Percentiles rank a stretch among this genome's conserved stretches.
Evolutionary conservation across 2,888 invertebrate species (phyloP).

Genomic region (Linyphia triangularis): DNA sequence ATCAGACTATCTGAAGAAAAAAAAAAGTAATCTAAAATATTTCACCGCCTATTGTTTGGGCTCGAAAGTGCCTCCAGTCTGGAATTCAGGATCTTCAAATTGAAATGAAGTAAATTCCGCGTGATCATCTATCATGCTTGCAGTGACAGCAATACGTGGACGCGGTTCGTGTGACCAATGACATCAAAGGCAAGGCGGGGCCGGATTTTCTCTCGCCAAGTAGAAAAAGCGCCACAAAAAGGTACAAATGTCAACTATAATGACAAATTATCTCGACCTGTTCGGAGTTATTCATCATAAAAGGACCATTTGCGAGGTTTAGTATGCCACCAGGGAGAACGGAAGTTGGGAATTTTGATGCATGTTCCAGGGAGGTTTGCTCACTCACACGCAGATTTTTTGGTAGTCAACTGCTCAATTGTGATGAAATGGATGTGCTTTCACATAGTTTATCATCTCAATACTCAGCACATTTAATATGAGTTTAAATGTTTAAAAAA

Average conservation of each 20-base stretch:
- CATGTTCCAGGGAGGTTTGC: background rate
- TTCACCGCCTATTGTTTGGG: slow-evolving; percentile 61
- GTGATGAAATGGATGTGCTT: no score
- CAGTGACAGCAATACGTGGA: slow-evolving; percentile 63
- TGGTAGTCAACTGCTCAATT: background rate
- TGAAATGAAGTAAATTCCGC: slow-evolving; percentile 72
- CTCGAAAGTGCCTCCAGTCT: slow-evolving; percentile 10
- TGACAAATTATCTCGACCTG: slow-evolving; percentile 66
- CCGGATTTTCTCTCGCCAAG: slow-evolving; percentile 43
- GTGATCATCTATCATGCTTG: slow-evolving; percentile 63
- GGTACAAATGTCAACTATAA: slow-evolving; percentile 63
- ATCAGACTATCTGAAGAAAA: slow-evolving; percentile 22
- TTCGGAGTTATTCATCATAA: slow-evolving; percentile 63
- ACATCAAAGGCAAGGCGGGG: slow-evolving; percentile 60
- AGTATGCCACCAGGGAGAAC: slow-evolving; percentile 6
- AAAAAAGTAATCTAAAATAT: slow-evolving; percentile 53
- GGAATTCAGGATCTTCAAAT: slow-evolving; percentile 66
- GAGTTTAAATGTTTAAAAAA: no score
- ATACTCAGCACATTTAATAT: no score
- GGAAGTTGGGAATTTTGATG: background rate
- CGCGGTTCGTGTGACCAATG: slow-evolving; percentile 65
- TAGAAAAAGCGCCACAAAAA: slow-evolving; percentile 53
- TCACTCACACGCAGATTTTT: background rate
- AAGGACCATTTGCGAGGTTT: slow-evolving; percentile 54
- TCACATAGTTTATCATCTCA: no score